phyloP scores from a whole-genome alignment of 2,113 vertebrate species.

The Hypomesus transpacificus region DNA sequence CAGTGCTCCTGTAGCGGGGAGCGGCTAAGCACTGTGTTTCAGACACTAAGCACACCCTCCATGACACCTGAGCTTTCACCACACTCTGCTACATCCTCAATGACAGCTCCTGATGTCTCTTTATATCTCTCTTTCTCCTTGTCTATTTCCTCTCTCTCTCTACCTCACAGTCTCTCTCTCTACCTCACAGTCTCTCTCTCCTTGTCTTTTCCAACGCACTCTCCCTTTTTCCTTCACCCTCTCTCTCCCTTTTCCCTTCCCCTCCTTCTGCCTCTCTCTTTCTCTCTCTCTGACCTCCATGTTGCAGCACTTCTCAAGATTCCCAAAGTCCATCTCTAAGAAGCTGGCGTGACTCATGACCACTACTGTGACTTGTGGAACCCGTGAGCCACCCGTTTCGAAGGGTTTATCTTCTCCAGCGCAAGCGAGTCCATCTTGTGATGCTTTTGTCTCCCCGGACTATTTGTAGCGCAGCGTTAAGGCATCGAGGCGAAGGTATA shows the following conservation, averaged over 20 bases:
- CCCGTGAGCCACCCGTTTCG: slow-evolving; percentile 15
- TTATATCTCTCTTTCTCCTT: slow-evolving; percentile 8
- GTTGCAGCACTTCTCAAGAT: slow-evolving; percentile 5
- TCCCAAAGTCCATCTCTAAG: neutral
- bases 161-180: slow-evolving; percentile 19
- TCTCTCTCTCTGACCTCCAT: neutral
- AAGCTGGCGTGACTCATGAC: neutral
- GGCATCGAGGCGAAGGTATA: slow-evolving; percentile 70
- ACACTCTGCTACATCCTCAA: slow-evolving; percentile 49
- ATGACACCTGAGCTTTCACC: slow-evolving; percentile 54
- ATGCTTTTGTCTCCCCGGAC: slow-evolving; percentile 52
- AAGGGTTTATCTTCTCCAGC: slow-evolving; percentile 51
- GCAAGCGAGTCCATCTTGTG: slow-evolving; percentile 57
- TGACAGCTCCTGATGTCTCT: slow-evolving; percentile 50
- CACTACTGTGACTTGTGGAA: neutral
- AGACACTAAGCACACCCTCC: slow-evolving; percentile 43
- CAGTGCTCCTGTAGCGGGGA: slow-evolving; percentile 67
- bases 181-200: neutral
- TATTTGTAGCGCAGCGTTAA: slow-evolving; percentile 62
- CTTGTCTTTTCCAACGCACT: slow-evolving; percentile 17
- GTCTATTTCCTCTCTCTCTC: slow-evolving; percentile 4
- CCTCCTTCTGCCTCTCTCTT: slow-evolving; percentile 12
- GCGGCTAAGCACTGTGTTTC: slow-evolving; percentile 45
- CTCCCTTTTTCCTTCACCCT: no score
- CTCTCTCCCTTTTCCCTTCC: slow-evolving; percentile 35